Evolutionary conservation across 1,140 invertebrate species (phyloP).

Genomic region (Drosophila mayri): DNA sequence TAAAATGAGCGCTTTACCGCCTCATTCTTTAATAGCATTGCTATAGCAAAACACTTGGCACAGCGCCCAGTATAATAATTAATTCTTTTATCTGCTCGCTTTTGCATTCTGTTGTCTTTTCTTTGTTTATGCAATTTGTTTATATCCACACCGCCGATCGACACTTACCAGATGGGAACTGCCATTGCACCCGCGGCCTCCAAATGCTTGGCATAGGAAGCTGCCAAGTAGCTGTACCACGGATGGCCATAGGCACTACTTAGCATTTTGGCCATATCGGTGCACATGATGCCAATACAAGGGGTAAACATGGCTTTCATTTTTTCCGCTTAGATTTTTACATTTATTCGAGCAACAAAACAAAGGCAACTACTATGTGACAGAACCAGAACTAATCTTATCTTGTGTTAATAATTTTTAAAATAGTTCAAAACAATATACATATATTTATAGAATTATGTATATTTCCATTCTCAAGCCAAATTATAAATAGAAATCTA

Average conservation of each 20-base stretch:
- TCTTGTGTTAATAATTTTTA: background rate
- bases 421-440: background rate
- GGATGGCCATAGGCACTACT: background rate
- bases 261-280: constrained; percentile 38
- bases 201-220: constrained; percentile 44
- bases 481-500: background rate
- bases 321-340: background rate
- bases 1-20: constrained; percentile 6
- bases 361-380: constrained; percentile 11
- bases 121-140: constrained; percentile 25
- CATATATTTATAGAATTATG: background rate
- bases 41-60: constrained; percentile 9
- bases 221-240: constrained; percentile 36
- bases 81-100: constrained; percentile 6
- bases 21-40: constrained; percentile 17
- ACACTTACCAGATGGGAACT: constrained; percentile 60
- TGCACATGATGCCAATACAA: constrained; percentile 51
- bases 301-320: background rate
- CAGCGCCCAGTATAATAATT: constrained; percentile 11
- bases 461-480: background rate
- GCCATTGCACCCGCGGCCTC: constrained; percentile 47
- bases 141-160: background rate
- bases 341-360: background rate
- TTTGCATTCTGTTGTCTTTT: background rate
- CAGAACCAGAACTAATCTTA: too few relatives aligned